Conservation (phyloP, 2,113 vertebrate genomes). For the Hippopotamus amphibius region DNA sequence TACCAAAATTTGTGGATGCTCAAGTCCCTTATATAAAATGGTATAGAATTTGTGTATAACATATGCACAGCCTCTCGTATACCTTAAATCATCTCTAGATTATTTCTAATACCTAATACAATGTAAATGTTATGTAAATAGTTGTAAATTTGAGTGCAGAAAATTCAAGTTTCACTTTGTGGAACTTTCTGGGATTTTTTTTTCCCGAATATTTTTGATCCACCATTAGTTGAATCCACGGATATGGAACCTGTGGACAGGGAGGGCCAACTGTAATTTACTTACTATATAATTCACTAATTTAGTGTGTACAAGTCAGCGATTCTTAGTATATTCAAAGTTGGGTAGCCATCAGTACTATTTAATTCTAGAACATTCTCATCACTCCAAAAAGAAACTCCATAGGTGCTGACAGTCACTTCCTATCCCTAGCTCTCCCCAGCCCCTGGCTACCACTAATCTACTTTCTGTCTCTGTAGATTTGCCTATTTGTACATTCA, state of each 20-base stretch:
- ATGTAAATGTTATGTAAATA: neutral
- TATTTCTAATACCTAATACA: neutral
- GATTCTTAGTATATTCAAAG: constrained; percentile 8
- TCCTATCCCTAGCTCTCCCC: neutral
- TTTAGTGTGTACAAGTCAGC: neutral
- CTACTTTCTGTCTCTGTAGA: neutral
- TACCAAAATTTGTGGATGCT: neutral
- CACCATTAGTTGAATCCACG: neutral
- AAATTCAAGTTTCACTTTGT: neutral
- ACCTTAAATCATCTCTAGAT: neutral
- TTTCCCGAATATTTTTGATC: neutral
- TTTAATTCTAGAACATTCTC: constrained; percentile 45
- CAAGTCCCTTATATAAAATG: neutral
- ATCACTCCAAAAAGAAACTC: neutral
- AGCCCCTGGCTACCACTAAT: neutral
- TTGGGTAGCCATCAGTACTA: neutral
- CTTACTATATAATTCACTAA: neutral
- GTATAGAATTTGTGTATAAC: neutral
- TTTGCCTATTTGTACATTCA: neutral
- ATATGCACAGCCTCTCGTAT: neutral
- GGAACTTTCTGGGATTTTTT: neutral
- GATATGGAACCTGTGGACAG: neutral
- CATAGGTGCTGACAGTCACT: neutral
- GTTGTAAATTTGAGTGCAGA: neutral
- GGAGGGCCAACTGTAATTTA: constrained; percentile 24